Evolutionary conservation across 2,888 invertebrate species (phyloP), one percentile per base, ranked within the genome.

Genomic region (Strigamia transsilvanica): DNA sequence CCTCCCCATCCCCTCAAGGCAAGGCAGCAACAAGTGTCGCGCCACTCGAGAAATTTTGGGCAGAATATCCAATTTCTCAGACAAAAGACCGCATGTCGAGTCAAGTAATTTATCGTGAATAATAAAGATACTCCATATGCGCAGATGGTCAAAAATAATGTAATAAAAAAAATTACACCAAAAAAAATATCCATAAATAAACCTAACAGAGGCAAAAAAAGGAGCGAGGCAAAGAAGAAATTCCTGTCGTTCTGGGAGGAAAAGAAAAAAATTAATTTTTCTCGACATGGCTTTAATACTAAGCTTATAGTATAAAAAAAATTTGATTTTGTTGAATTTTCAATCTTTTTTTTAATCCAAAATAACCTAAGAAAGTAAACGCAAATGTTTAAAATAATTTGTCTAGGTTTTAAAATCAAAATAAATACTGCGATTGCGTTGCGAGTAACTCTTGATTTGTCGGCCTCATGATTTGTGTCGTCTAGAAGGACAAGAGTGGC

Each of bases 21-120:
- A 73, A 73, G 73, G 73, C 73, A 66, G 73, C 73, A 73, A 73
- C 73, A 73, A 73, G 73, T 73, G 73, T 73, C 27, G 73, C 32
- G 73, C 32, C 73, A 32, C 73, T 73, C 13, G 23, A 66, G 73
- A 73, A 73, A 73, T 73, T 73, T 73, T 32, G 73, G 73, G 23
- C 73, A 73, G 73, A 73, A 73, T 73, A 73, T 73, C 73, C 73
- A 73, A 73, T 73, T 73, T 73, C 73, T 27, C 73, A 73, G 73
- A 73, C 73, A 73, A 73, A 73, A 73, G 73, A 73, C 73, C 73
- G 12, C 73, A 73, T 73, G 73, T 73, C n/a, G 73, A 73, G 73
- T 73, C 32, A 27, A 56, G 73, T 73, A 73, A 73, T 73, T 73
- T 73, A 73, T 73, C 23, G 73, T 32, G 73, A 73, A 73, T 73